A percentile compares a stretch with the other conserved stretches of the same genome.
Conservation (phyloP, 2,888 invertebrate genomes). For the Pammene aurita region DNA sequence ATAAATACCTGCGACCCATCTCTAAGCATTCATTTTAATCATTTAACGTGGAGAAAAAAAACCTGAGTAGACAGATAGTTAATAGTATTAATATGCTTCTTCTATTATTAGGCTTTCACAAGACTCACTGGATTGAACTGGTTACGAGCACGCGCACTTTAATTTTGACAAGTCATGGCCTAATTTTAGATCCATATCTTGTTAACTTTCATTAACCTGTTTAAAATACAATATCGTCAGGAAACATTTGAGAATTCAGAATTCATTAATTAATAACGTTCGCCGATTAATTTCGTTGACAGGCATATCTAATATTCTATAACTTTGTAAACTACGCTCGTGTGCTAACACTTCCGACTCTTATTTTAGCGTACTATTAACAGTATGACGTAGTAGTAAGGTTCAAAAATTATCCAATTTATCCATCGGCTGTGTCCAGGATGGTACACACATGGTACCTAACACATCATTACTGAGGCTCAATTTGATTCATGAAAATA, state of each 20-base stretch:
- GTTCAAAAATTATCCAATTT: too few species aligned
- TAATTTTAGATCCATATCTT: constrained; percentile 56
- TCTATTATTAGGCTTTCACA: constrained; percentile 46
- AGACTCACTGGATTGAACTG: constrained; percentile 54
- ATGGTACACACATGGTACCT: too few species aligned
- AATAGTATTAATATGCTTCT: constrained; percentile 45
- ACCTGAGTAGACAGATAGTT: constrained; percentile 45
- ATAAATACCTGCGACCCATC: too few species aligned
- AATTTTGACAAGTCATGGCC: constrained; percentile 50
- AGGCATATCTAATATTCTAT: background rate
- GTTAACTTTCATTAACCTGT: constrained; percentile 58
- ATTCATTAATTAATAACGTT: constrained; percentile 9
- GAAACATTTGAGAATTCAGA: background rate
- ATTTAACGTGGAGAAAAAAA: background rate
- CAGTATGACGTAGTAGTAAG: too few species aligned
- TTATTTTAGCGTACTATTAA: too few species aligned
- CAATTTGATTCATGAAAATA: too few species aligned
- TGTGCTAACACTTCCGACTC: too few species aligned
- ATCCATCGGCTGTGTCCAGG: too few species aligned
- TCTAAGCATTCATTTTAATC: too few species aligned
- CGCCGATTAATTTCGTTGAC: background rate
- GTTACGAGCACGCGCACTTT: constrained; percentile 46
- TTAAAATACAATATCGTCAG: constrained; percentile 24
- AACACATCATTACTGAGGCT: too few species aligned
- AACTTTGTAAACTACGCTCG: background rate